phyloP scores from a whole-genome alignment of 2,888 invertebrate species.

The Lochmaea capreae region DNA sequence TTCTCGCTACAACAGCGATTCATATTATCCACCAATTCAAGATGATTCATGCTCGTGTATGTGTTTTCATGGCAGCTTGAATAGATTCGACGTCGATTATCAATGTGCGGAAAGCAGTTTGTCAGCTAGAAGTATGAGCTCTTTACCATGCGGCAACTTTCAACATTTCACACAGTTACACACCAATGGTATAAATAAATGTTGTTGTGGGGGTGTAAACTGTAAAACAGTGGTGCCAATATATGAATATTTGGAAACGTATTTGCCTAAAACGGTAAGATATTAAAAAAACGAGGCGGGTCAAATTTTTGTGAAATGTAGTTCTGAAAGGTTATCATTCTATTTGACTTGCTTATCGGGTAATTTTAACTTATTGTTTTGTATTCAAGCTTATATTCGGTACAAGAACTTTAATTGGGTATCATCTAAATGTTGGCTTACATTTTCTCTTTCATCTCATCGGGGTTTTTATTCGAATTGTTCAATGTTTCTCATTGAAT shows the following conservation, averaged over 20 bases:
- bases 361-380: neutral
- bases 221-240: slow-evolving; percentile 62
- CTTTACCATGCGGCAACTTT: slow-evolving; percentile 32
- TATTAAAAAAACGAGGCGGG: slow-evolving; percentile 38
- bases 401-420: neutral
- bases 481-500: neutral
- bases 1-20: slow-evolving; percentile 4
- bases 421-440: neutral
- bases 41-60: slow-evolving; percentile 6
- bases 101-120: slow-evolving; percentile 23
- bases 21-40: neutral
- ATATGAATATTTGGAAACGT: slow-evolving; percentile 63
- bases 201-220: slow-evolving; percentile 58
- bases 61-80: slow-evolving; percentile 40
- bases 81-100: slow-evolving; percentile 32
- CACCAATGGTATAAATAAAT: slow-evolving; percentile 51
- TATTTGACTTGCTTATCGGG: neutral
- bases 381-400: neutral
- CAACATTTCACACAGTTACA: slow-evolving; percentile 33
- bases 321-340: slow-evolving; percentile 33
- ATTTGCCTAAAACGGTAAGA: slow-evolving; percentile 63
- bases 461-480: neutral
- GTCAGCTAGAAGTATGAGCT: slow-evolving; percentile 37
- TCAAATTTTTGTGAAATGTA: slow-evolving; percentile 32
- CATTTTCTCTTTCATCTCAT: neutral